Percentiles rank a stretch among this genome's conserved stretches.
These are phyloP conservation scores for Acanthaster planci DNA, from an alignment of 35 echinoderm and acorn worm species.

Conservation along the genomic window DNA sequence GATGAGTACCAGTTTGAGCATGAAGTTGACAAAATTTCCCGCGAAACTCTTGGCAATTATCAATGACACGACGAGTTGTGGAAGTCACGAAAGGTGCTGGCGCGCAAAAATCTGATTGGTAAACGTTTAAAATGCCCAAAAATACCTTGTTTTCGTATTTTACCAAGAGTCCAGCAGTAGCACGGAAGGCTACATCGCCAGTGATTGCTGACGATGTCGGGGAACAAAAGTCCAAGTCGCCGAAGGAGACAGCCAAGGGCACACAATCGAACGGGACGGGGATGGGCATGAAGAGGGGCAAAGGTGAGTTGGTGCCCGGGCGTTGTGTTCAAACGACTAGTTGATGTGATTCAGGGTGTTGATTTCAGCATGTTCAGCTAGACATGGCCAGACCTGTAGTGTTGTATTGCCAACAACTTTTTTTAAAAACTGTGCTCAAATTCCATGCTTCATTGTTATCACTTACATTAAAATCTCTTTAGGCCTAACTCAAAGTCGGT, in stretches of 20 bases:
- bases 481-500: no score
- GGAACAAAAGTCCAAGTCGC: conserved; percentile 50
- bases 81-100: no score
- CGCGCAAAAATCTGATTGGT: background rate
- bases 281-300: background rate
- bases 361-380: no score
- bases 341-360: background rate
- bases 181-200: conserved; percentile 47
- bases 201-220: conserved; percentile 59
- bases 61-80: no score
- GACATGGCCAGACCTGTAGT: no score
- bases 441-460: no score
- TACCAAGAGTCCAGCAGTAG: conserved; percentile 49
- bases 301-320: background rate
- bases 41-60: no score
- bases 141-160: conserved; percentile 73
- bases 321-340: background rate
- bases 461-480: no score
- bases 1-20: no score
- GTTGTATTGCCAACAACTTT: no score
- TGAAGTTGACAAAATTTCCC: no score
- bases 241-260: conserved; percentile 62
- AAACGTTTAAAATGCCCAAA: conserved; percentile 26
- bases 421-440: no score
- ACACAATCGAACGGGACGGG: background rate